These are phyloP conservation scores for Tympanuchus pallidicinctus DNA, from an alignment of 2,113 vertebrate genomes.

Conservation along the genomic window DNA sequence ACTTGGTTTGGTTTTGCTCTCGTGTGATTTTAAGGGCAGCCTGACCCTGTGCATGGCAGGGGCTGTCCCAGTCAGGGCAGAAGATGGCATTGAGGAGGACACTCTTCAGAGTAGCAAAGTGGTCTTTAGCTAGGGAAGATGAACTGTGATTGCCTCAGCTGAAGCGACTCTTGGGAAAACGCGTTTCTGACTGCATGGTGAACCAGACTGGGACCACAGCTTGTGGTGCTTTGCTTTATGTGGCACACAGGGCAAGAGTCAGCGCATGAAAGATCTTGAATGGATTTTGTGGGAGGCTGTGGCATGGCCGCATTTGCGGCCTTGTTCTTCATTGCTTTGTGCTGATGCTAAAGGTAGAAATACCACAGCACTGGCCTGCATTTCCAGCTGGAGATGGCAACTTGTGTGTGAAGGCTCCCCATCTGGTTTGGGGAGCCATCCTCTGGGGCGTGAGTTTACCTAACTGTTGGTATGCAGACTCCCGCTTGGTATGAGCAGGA, in stretches of 20 bases:
- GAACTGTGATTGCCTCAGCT: background rate
- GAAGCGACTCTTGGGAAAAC: background rate
- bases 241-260: background rate
- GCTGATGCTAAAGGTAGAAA: background rate
- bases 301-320: background rate
- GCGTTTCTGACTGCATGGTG: background rate
- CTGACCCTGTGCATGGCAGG: background rate
- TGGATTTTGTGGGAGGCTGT: background rate
- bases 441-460: background rate
- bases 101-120: background rate
- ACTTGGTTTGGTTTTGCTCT: background rate
- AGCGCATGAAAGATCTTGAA: background rate
- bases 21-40: background rate
- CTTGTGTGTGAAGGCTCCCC: background rate
- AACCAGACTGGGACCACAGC: background rate
- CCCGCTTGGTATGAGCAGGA: background rate
- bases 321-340: background rate
- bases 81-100: background rate
- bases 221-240: background rate
- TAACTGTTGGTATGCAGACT: background rate
- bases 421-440: background rate
- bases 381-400: background rate
- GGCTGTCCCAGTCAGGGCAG: background rate
- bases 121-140: background rate
- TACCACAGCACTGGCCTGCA: background rate